These are phyloP conservation scores for Hirtodrosophila trivittata DNA, from an alignment of 2,888 invertebrate genomes.

Conservation along the genomic window DNA sequence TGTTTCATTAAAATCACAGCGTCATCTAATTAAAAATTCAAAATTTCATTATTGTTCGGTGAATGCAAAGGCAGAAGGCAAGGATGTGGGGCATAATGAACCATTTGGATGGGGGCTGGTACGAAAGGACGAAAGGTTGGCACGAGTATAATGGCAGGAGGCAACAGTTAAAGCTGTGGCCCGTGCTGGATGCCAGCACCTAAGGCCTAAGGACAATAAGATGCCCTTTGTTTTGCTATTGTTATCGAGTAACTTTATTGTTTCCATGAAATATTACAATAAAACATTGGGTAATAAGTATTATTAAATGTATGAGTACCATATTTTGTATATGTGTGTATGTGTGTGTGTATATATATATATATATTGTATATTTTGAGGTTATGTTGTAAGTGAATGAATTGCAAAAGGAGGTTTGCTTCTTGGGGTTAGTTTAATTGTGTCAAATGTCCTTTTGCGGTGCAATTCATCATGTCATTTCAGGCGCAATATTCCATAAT, in stretches of 20 bases:
- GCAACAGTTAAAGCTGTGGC: background rate
- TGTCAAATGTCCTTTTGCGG: slow-evolving; percentile 18
- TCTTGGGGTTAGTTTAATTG: slow-evolving; percentile 6
- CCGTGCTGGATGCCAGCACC: too few relatives aligned
- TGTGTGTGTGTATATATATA: background rate
- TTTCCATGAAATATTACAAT: slow-evolving; percentile 76
- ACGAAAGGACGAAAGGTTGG: too few relatives aligned
- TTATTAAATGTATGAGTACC: slow-evolving; percentile 51
- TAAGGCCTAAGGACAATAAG: slow-evolving; percentile 1
- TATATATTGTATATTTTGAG: slow-evolving; percentile 5
- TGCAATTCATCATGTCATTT: slow-evolving; percentile 3
- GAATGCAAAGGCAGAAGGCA: slow-evolving; percentile 53
- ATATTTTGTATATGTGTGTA: too few relatives aligned
- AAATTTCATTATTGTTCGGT: slow-evolving; percentile 61
- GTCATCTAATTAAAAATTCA: slow-evolving; percentile 78
- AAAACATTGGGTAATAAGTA: slow-evolving; percentile 68
- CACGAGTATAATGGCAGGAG: too few relatives aligned
- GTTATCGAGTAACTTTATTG: slow-evolving; percentile 72
- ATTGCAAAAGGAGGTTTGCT: slow-evolving; percentile 41
- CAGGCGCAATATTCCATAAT: slow-evolving; percentile 65
- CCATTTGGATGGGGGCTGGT: too few relatives aligned
- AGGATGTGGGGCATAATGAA: too few relatives aligned
- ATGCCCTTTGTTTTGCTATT: slow-evolving; percentile 62
- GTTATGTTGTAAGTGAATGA: slow-evolving; percentile 66
- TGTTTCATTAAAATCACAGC: slow-evolving; percentile 53